These are phyloP conservation scores for Heliconius cydno DNA, from an alignment of 2,888 invertebrate species.

Conservation along the genomic window DNA sequence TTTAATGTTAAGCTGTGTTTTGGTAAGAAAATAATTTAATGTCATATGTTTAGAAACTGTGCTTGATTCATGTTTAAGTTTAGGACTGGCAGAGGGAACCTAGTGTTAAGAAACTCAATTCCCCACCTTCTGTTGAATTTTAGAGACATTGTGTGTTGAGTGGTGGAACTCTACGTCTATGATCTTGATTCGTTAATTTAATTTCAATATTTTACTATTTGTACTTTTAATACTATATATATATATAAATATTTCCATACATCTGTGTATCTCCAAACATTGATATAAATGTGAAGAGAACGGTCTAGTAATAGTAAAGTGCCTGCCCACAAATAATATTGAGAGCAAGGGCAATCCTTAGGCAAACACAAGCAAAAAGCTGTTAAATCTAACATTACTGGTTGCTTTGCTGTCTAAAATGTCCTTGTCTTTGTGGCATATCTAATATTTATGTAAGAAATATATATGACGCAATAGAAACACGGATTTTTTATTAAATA, in stretches of 20 bases:
- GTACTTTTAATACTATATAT: too few species aligned
- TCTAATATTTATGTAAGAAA: not conserved
- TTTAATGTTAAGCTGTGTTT: conserved; percentile 2
- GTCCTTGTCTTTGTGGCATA: not conserved
- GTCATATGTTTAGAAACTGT: not conserved
- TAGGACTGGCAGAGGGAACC: too few species aligned
- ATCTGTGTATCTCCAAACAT: not conserved
- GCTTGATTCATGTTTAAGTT: too few species aligned
- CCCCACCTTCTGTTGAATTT: too few species aligned
- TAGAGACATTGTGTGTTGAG: too few species aligned
- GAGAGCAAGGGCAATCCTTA: conserved; percentile 11
- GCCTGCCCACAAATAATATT: conserved; percentile 1
- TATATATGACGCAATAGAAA: not conserved
- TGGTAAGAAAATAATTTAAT: not conserved
- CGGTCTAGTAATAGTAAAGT: not conserved
- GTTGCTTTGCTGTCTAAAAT: not conserved
- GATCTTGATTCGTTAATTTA: too few species aligned
- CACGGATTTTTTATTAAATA: too few species aligned
- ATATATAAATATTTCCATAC: not conserved
- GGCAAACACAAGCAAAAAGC: conserved; percentile 1
- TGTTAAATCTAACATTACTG: not conserved
- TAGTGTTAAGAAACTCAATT: too few species aligned
- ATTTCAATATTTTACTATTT: too few species aligned
- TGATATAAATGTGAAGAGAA: not conserved
- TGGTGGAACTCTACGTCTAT: too few species aligned